A percentile compares a stretch with the other conserved stretches of the same genome.
Conservation (phyloP, 1,140 invertebrate species). For the Tyrophagus putrescentiae region DNA sequence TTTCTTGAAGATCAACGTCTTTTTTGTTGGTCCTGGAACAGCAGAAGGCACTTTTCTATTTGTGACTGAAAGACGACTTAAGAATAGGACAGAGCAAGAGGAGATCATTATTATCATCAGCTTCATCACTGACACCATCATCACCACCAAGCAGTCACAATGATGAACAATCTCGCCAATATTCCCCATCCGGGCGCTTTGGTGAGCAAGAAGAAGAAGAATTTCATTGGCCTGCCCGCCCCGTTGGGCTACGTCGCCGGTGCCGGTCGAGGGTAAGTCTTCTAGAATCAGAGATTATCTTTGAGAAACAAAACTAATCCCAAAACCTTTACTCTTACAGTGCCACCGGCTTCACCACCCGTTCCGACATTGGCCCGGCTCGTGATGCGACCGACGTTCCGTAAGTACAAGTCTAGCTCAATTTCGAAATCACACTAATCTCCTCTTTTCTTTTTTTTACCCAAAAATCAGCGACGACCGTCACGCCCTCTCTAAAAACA, state of each 20-base stretch:
- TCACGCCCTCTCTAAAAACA: slow-evolving; percentile 61
- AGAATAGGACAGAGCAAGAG: too few species aligned
- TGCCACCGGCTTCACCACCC: slow-evolving; percentile 96
- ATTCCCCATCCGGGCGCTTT: slow-evolving; percentile 31
- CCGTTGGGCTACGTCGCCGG: slow-evolving; percentile 91
- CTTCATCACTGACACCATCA: too few species aligned
- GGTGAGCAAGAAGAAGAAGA: slow-evolving; percentile 39
- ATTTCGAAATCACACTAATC: slow-evolving; percentile 20
- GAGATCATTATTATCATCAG: too few species aligned
- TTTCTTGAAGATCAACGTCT: too few species aligned
- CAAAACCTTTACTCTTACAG: slow-evolving; percentile 43
- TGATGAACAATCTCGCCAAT: slow-evolving; percentile 19
- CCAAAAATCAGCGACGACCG: slow-evolving; percentile 60
- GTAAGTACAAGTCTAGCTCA: slow-evolving; percentile 42
- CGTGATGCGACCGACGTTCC: slow-evolving; percentile 85
- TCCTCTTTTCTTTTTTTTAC: slow-evolving; percentile 22
- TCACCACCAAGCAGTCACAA: too few species aligned
- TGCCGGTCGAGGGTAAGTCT: slow-evolving; percentile 62
- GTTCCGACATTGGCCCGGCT: slow-evolving; percentile 99
- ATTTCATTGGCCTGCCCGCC: slow-evolving; percentile 62
- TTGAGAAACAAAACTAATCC: slow-evolving; percentile 6
- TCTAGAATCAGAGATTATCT: slow-evolving; percentile 4
- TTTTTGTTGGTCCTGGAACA: too few species aligned
- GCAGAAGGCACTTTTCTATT: too few species aligned
- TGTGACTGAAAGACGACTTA: too few species aligned